These are phyloP conservation scores for Musca vetustissima DNA, from an alignment of 1,140 invertebrate species.

Conservation along the genomic window DNA sequence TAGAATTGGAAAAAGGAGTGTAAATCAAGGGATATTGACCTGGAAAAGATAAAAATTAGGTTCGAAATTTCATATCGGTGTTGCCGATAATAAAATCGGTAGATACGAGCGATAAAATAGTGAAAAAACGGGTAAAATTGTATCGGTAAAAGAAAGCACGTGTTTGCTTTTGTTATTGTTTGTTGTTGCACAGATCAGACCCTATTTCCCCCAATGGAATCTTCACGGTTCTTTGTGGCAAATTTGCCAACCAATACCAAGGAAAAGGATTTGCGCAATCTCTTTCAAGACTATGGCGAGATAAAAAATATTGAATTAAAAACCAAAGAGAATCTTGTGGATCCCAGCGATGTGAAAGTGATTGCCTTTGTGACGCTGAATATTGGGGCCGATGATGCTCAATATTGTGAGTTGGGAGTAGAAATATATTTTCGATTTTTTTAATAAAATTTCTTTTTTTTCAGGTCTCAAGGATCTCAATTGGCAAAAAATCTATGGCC, in stretches of 20 bases:
- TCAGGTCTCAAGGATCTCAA: constrained; percentile 54
- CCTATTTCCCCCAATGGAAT: constrained; percentile 33
- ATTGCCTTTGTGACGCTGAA: constrained; percentile 57
- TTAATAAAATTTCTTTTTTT: background rate
- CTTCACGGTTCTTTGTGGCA: constrained; percentile 54
- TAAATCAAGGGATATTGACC: no score
- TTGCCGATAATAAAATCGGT: no score
- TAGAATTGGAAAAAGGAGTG: no score
- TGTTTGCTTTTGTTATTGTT: no score
- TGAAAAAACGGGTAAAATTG: no score
- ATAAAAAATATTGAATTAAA: constrained; percentile 57
- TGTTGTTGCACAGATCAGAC: background rate
- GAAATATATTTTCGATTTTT: background rate
- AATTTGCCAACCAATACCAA: constrained; percentile 51
- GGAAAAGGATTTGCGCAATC: constrained; percentile 44
- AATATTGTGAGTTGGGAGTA: constrained; percentile 56
- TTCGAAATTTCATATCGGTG: no score
- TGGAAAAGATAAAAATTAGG: no score
- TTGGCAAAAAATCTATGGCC: constrained; percentile 47
- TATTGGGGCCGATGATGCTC: constrained; percentile 44
- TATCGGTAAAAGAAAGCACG: no score
- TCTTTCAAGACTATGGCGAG: constrained; percentile 55
- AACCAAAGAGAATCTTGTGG: constrained; percentile 47
- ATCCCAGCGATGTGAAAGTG: constrained; percentile 37
- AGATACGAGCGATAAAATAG: no score